Base-by-base conservation (phyloP, 2,797 vertebrate species). In the Acanthis flammea region DNA sequence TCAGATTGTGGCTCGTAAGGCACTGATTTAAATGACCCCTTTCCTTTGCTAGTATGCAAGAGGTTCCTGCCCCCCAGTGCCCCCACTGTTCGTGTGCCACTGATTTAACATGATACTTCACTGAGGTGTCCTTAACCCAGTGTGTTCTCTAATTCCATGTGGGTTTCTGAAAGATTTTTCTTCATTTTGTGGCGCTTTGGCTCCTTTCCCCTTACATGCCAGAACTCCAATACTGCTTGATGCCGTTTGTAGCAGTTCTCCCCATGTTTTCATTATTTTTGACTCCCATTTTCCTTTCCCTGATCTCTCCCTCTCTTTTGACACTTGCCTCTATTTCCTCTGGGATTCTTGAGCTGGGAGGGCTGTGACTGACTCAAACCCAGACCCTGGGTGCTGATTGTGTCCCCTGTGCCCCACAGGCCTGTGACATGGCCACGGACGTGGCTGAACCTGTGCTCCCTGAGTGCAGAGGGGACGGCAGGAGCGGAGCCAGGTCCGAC, bases 371-470 rank as follows among this genome's bases (percentile, higher is more conserved):
- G n/a, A 14, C 30, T 15, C 5, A 16, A 48, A 47, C 17, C 1
- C 42, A 39, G 16, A 6, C 17, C 2, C 2, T 31, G 8, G 21
- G 17, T 22, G 19, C 60, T 45, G n/a, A 70, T 48, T 54, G 3
- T 87, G 23, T 39, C 1, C 86, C 42, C 12, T 70, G 28, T 91
- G 44, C 22, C 61, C 80, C 70, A 2, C 95, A 98, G 98, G 87
- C 65, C 57, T 91, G 91, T 95, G 97, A 96, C 94, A 99, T 99
- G 99, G 99, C 99, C 93, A 98, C 98, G 92, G 99, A 99, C 39
- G 96, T 97, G 91, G 98, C 98, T 62, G 99, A 99, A 65, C 98
- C 98, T 5, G 96, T 98, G 83, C 98, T 97, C 74, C 98, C 97
- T 42, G 99, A 99, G 55, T 98, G 97, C 97, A 98, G 95, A 98